Conservation (phyloP, 2,113 vertebrate genomes). For the Odobenus rosmarus region DNA sequence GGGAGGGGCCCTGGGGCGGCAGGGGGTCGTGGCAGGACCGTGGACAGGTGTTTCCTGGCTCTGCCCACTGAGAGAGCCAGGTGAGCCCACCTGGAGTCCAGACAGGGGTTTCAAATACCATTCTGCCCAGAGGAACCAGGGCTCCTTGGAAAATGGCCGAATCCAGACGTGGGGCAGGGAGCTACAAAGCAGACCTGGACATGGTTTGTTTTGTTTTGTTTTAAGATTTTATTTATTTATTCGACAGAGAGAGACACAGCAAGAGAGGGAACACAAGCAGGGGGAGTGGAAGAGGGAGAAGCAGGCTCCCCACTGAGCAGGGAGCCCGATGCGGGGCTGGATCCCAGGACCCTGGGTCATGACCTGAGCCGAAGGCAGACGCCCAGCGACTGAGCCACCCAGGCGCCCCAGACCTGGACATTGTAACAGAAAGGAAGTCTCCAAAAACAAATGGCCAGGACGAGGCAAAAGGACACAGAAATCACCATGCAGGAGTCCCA, state of each 20-base stretch:
- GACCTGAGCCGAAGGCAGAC: no score
- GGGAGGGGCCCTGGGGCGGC: fast-evolving
- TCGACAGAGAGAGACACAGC: no score
- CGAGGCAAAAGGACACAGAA: neutral
- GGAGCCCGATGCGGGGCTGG: no score
- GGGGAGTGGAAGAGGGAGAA: no score
- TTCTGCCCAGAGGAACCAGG: neutral
- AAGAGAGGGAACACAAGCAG: no score
- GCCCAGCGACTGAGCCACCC: no score
- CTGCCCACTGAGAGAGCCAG: neutral
- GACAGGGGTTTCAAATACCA: neutral
- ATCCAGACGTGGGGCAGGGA: neutral
- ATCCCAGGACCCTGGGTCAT: no score
- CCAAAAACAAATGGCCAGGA: fast-evolving
- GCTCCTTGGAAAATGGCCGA: neutral
- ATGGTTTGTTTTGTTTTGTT: no score
- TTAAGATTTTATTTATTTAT: no score
- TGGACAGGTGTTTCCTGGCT: neutral
- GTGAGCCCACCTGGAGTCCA: neutral
- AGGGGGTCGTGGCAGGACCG: neutral
- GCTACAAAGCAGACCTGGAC: neutral
- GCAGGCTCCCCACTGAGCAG: no score
- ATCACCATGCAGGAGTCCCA: fast-evolving
- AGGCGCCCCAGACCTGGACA: neutral
- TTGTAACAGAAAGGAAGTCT: neutral